Percentiles rank a stretch among this genome's conserved stretches.
Conservation (phyloP, 2,797 vertebrate genomes). For the Gobionotothen gibberifrons region DNA sequence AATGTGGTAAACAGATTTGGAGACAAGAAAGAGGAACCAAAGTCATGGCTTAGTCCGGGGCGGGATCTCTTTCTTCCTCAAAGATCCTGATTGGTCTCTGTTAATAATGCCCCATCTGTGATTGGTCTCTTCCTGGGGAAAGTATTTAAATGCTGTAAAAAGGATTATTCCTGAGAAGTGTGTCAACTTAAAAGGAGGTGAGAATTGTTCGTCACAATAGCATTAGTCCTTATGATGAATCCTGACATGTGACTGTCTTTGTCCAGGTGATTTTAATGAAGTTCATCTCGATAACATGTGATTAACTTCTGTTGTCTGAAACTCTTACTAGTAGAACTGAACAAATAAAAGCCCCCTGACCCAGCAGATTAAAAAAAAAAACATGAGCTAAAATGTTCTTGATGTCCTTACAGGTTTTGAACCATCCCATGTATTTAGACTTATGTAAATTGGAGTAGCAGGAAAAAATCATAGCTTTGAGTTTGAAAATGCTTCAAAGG, state of each 20-base stretch:
- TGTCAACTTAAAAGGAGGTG: conserved; percentile 33
- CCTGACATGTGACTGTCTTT: conserved; percentile 19
- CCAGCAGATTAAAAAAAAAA: not conserved
- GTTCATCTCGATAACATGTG: not conserved
- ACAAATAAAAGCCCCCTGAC: too few relatives aligned
- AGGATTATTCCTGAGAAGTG: conserved; percentile 53
- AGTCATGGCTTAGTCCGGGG: conserved; percentile 34
- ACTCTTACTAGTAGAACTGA: not conserved
- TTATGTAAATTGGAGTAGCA: not conserved
- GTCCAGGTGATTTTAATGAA: not conserved
- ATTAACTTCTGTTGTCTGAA: conserved; percentile 2
- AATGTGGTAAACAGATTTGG: conserved; percentile 28
- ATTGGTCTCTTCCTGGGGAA: conserved; percentile 20
- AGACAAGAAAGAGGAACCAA: conserved; percentile 55
- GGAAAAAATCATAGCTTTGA: not conserved
- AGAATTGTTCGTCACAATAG: not conserved
- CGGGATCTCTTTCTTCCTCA: conserved; percentile 2
- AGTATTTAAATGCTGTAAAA: conserved; percentile 43
- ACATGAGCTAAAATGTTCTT: not conserved
- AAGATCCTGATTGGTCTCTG: conserved; percentile 50
- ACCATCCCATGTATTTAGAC: not conserved
- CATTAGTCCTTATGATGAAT: not conserved
- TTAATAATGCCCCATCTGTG: conserved; percentile 21
- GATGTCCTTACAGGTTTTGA: not conserved
- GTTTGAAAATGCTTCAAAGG: not conserved